A percentile compares a stretch with the other conserved stretches of the same genome.
phyloP scores from a whole-genome alignment of 2,797 vertebrate species.

The Hippoglossus hippoglossus region DNA sequence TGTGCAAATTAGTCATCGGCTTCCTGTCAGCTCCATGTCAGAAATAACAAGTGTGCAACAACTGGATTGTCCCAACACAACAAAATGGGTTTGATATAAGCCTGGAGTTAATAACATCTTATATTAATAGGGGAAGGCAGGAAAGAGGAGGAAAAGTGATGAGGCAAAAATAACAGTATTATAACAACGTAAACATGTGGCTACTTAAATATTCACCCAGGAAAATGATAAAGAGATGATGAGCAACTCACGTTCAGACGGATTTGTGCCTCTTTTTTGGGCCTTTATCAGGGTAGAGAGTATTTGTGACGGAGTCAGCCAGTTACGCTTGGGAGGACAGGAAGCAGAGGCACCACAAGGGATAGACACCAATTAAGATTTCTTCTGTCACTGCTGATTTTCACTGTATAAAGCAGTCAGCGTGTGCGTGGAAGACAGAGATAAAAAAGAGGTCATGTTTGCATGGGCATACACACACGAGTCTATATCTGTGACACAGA shows the following conservation, averaged over 20 bases:
- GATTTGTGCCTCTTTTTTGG: slow-evolving; percentile 1
- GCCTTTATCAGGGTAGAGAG: slow-evolving; percentile 10
- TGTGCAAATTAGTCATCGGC: slow-evolving; percentile 39
- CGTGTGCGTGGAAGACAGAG: slow-evolving; percentile 8
- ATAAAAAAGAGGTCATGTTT: slow-evolving; percentile 38
- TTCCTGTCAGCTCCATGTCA: slow-evolving; percentile 48
- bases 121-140: neutral
- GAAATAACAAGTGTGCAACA: slow-evolving; percentile 40
- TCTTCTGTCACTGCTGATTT: slow-evolving; percentile 44
- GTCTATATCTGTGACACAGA: slow-evolving; percentile 38
- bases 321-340: slow-evolving; percentile 21
- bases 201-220: neutral
- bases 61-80: neutral
- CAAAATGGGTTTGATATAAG: slow-evolving; percentile 1
- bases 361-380: slow-evolving; percentile 61
- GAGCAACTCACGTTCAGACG: slow-evolving; percentile 18
- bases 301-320: slow-evolving; percentile 37
- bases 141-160: neutral
- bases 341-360: slow-evolving; percentile 46
- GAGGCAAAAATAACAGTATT: neutral
- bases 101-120: neutral
- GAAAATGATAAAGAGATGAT: slow-evolving; percentile 9
- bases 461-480: neutral
- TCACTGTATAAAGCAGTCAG: slow-evolving; percentile 28
- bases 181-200: neutral